A percentile compares a stretch with the other conserved stretches of the same genome.
Evolutionary conservation across 2,113 vertebrate species (phyloP).

Genomic region (Chloebia gouldiae): DNA sequence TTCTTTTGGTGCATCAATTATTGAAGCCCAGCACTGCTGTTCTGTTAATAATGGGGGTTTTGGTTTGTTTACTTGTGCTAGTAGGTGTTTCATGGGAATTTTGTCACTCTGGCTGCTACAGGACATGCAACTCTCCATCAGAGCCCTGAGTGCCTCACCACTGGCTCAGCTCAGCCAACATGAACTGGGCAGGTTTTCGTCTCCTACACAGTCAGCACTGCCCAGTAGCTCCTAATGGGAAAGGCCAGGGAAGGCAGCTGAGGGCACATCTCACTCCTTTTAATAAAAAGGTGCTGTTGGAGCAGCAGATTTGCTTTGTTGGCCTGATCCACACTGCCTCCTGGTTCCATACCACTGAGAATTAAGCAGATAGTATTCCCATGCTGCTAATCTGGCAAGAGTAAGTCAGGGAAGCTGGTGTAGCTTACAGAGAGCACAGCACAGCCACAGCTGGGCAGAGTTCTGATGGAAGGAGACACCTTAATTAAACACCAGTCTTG

Average conservation of each 20-base stretch:
- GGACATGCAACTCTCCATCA: too few relatives aligned
- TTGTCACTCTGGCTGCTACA: neutral
- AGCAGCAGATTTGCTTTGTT: neutral
- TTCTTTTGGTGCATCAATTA: conserved; percentile 55
- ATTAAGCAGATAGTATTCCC: neutral
- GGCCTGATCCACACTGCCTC: neutral
- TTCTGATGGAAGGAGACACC: neutral
- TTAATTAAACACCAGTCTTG: neutral
- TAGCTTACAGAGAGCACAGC: neutral
- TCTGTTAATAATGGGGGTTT: conserved; percentile 18
- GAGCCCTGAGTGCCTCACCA: neutral
- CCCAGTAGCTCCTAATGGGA: neutral
- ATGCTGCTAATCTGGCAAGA: neutral
- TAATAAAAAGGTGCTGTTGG: neutral
- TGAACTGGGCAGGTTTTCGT: neutral
- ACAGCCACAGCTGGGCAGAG: conserved; percentile 7
- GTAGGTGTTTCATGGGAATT: neutral
- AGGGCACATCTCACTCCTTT: neutral
- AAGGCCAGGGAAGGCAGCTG: neutral
- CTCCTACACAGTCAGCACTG: neutral
- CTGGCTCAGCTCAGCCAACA: neutral
- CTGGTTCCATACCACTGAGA: neutral
- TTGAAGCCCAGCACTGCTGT: conserved; percentile 22
- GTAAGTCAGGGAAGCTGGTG: neutral
- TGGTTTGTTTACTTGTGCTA: neutral